These are phyloP conservation scores for Acanthococcus lagerstroemiae DNA, from an alignment of 2,888 invertebrate species.

Conservation along the genomic window DNA sequence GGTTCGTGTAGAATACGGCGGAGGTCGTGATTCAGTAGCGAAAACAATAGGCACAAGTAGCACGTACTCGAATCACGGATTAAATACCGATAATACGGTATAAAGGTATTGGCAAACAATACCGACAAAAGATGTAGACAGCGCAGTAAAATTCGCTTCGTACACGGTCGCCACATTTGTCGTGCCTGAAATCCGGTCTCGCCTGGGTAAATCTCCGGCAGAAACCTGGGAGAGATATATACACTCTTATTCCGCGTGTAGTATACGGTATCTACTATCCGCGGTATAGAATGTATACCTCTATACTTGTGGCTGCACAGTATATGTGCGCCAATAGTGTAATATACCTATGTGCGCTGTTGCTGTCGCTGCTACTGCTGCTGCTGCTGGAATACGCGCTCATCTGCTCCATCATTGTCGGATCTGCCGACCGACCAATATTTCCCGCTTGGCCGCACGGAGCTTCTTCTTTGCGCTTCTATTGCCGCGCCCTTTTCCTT, in stretches of 20 bases:
- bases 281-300: background rate
- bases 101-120: slow-evolving; percentile 25
- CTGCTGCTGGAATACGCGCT: no score
- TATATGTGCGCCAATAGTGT: no score
- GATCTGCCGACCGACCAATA: background rate
- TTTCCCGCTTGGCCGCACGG: background rate
- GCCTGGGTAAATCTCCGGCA: slow-evolving; percentile 11
- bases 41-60: slow-evolving; percentile 24
- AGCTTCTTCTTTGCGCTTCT: background rate
- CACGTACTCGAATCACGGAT: slow-evolving; percentile 26
- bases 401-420: background rate
- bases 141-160: slow-evolving; percentile 21
- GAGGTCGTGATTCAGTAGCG: slow-evolving; percentile 25
- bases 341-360: no score
- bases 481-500: no score
- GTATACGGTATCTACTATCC: background rate
- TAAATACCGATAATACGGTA: slow-evolving; percentile 24
- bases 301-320: no score
- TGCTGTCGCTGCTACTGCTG: no score
- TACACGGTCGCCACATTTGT: slow-evolving; percentile 22
- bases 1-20: background rate
- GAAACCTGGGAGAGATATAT: background rate
- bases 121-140: slow-evolving; percentile 24
- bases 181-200: slow-evolving; percentile 23
- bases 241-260: no score